Conservation (phyloP, 2,113 vertebrate genomes). For the Podarcis raffonei region DNA sequence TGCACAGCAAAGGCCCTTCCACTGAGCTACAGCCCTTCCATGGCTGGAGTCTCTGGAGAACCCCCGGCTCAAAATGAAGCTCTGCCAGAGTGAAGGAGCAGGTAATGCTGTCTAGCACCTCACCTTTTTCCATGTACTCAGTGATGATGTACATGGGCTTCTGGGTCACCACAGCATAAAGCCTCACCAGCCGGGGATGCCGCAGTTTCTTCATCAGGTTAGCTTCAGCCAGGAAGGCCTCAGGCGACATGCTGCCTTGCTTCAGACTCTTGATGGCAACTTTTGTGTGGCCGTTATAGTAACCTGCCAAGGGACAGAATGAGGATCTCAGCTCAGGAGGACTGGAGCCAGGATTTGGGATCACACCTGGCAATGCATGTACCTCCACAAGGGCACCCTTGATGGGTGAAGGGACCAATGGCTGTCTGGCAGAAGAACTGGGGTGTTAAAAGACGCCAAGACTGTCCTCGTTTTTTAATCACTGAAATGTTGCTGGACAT, state of each 20-base stretch:
- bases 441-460: too few species aligned
- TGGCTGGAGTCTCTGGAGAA: not conserved
- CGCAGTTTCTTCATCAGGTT: slow-evolving; percentile 98
- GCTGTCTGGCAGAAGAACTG: too few species aligned
- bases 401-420: not conserved
- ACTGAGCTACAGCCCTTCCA: too few species aligned
- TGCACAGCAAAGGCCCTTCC: too few species aligned
- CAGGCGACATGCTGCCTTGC: slow-evolving; percentile 92
- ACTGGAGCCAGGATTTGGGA: not conserved
- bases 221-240: slow-evolving; percentile 93
- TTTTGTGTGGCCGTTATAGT: slow-evolving; percentile 88
- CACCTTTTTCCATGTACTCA: slow-evolving; percentile 98
- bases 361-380: not conserved
- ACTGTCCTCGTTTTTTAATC: not conserved
- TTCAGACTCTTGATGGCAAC: slow-evolving; percentile 97
- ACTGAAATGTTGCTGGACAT: not conserved
- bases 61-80: not conserved
- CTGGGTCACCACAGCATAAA: slow-evolving; percentile 95
- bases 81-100: not conserved
- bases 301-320: slow-evolving; percentile 68
- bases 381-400: not conserved
- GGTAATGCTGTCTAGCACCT: not conserved
- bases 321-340: not conserved
- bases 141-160: slow-evolving; percentile 98
- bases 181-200: slow-evolving; percentile 87